Evolutionary conservation across 37 sponge, comb jelly and placozoan species (phyloP).

Genomic region (Axinella damicornis): DNA sequence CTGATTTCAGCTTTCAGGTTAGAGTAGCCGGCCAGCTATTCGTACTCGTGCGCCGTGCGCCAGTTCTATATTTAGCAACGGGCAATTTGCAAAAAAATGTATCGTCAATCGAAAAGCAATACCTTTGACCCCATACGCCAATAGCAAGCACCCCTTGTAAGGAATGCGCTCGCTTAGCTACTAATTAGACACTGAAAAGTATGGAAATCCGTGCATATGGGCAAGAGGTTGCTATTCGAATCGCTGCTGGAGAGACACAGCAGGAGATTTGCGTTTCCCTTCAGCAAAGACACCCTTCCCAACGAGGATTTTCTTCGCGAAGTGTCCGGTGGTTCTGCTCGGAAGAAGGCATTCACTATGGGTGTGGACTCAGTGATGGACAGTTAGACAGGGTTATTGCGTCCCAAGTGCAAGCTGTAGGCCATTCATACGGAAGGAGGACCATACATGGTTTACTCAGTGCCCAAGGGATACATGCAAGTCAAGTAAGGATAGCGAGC

Average conservation of each 20-base stretch:
- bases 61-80: too few relatives aligned
- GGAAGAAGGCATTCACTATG: constrained; percentile 17
- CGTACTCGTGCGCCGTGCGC: too few relatives aligned
- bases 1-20: too few relatives aligned
- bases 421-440: too few relatives aligned
- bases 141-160: too few relatives aligned
- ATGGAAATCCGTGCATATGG: constrained; percentile 5
- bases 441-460: neutral
- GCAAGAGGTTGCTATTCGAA: constrained; percentile 3
- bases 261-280: neutral
- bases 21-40: too few relatives aligned
- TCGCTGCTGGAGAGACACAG: constrained; percentile 22
- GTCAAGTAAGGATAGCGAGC: constrained; percentile 10
- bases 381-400: constrained; percentile 22
- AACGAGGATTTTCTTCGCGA: constrained; percentile 4
- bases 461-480: constrained; percentile 30
- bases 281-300: neutral
- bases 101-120: too few relatives aligned
- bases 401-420: neutral
- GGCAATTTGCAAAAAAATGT: too few relatives aligned
- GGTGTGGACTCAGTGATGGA: constrained; percentile 10
- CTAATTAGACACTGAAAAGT: neutral
- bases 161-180: too few relatives aligned
- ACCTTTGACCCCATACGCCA: too few relatives aligned
- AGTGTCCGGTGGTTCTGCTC: constrained; percentile 32